These are phyloP conservation scores for Tor tambroides DNA, from an alignment of 2,113 vertebrate species.

Conservation along the genomic window DNA sequence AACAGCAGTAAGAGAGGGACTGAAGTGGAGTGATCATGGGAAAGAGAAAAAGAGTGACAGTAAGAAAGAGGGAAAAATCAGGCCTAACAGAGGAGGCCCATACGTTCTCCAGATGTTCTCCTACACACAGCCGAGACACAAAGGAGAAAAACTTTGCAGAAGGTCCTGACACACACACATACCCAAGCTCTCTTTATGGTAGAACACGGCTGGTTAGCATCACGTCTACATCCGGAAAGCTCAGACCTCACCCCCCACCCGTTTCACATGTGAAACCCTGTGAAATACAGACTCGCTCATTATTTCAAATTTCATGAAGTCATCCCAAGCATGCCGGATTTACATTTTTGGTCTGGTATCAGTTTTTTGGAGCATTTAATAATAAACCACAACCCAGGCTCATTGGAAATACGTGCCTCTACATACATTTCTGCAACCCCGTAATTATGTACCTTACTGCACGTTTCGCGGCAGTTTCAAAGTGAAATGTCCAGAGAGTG, in stretches of 20 bases:
- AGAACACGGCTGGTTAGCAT: conserved; percentile 36
- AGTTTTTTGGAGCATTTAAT: conserved; percentile 10
- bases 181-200: not conserved
- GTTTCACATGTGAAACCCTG: not conserved
- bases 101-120: conserved; percentile 70
- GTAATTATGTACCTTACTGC: too few species aligned
- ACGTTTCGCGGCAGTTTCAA: too few species aligned
- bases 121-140: conserved; percentile 49
- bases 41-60: not conserved
- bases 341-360: not conserved
- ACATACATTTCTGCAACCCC: too few species aligned
- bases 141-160: conserved; percentile 6
- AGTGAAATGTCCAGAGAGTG: too few species aligned
- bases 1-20: not conserved
- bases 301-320: not conserved
- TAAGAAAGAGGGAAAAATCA: not conserved
- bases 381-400: too few species aligned
- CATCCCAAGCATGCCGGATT: not conserved
- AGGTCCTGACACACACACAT: conserved; percentile 19
- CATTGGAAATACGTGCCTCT: too few species aligned
- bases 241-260: not conserved
- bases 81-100: conserved; percentile 52
- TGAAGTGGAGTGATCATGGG: conserved; percentile 12
- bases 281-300: not conserved
- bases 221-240: not conserved